Conservation (phyloP, 2,888 invertebrate species). For the Athetis lepigone region DNA sequence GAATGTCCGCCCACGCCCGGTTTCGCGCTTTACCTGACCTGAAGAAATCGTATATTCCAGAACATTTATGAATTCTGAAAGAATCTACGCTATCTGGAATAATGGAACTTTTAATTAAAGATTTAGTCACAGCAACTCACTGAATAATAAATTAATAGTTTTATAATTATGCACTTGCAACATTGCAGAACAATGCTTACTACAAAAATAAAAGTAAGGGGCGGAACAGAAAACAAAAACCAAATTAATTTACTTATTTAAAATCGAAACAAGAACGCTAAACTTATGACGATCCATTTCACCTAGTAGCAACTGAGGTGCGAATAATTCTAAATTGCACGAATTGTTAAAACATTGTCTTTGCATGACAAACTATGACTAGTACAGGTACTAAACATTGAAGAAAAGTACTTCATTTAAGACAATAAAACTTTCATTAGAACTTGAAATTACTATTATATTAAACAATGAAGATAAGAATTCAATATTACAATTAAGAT, state of each 20-base stretch:
- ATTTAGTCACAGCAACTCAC: background rate
- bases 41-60: slow-evolving; percentile 62
- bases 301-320: background rate
- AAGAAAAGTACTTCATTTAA: no score
- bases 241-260: background rate
- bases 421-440: background rate
- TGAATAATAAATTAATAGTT: background rate
- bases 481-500: background rate
- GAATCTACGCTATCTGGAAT: background rate
- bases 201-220: background rate
- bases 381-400: no score
- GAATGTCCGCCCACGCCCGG: slow-evolving; percentile 80
- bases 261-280: slow-evolving; percentile 4
- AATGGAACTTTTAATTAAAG: background rate
- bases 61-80: slow-evolving; percentile 37
- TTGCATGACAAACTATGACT: no score
- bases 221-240: background rate
- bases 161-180: background rate
- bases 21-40: slow-evolving; percentile 62
- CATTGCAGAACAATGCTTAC: background rate
- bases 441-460: background rate
- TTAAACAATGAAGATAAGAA: background rate
- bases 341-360: no score
- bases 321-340: background rate
- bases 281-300: background rate